Evolutionary conservation across 2,888 invertebrate species (phyloP), one percentile per base, ranked within the genome.

Genomic region (Morinoia aosen): DNA sequence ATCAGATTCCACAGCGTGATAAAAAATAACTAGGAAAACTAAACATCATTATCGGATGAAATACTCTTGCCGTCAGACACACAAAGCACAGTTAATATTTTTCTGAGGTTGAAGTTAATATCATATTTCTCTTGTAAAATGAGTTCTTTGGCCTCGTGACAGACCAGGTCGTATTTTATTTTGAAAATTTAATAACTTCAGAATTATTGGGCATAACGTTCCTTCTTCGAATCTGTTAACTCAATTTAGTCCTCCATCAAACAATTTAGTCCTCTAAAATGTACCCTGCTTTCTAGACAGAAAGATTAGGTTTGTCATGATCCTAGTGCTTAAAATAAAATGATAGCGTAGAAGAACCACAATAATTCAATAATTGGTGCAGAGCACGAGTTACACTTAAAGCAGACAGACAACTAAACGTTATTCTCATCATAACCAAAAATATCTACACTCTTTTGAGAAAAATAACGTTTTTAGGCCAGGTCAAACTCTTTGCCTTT

Each of bases 401-500:
- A 76, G 76, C 76, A 76, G 33, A 33, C 76, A 14, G n/a, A n/a
- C 1, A 76, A 25, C 33, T 76, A 10, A 76, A 39, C 76, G 16
- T 61, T n/a, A 48, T 39, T 95, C 61, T 95, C 95, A 5, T 95
- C 76, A 88, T 88, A 48, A n/a, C 88, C 76, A 19, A 25, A 90
- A 19, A 58, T 58, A 40, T 88, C 57, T 76, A 19, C 61, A 95
- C 61, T 64, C 33, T 57, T 39, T 95, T 39, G 39, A 95, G 95
- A 95, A 95, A 91, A 33, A 10, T 93, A 91, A 12, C 19, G 56
- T 93, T 57, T n/a, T 57, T 25, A 93, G 8, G 19, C n/a, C 8
- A 93, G 93, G 64, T 97, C 96, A 91, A 96, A 96, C 76, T 96
- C 96, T 95, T 96, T 96, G 39, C 96, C 96, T 58, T 96, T 95